A percentile compares a stretch with the other conserved stretches of the same genome.
phyloP scores from a whole-genome alignment of 2,888 invertebrate species.

The Xanthia icteritia region DNA sequence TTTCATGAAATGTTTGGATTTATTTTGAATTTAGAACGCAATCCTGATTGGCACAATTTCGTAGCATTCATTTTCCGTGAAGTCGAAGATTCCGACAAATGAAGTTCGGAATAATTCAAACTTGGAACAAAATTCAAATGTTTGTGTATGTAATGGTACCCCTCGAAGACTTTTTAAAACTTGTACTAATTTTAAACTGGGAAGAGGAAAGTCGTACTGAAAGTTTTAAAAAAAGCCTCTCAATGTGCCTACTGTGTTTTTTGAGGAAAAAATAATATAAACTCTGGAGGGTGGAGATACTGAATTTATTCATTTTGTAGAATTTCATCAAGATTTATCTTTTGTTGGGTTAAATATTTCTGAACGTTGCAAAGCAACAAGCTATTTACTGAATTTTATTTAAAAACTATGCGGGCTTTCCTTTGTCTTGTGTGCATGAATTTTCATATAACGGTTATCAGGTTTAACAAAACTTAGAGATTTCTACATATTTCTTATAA shows the following conservation, averaged over 20 bases:
- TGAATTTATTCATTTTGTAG: conserved; percentile 20
- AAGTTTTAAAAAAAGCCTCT: conserved; percentile 12
- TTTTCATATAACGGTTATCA: conserved; percentile 8
- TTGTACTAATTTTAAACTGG: conserved; percentile 20
- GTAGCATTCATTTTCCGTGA: conserved; percentile 29
- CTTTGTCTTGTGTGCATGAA: conserved; percentile 8
- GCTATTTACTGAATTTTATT: conserved; percentile 17
- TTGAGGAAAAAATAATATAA: conserved; percentile 3
- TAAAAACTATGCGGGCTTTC: conserved; percentile 10
- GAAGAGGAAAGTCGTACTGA: conserved; percentile 8
- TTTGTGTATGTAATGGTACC: conserved; percentile 32
- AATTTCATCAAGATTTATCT: conserved; percentile 13
- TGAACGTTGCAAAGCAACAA: conserved; percentile 6
- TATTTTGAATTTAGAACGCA: conserved; percentile 32
- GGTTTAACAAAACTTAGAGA: neutral
- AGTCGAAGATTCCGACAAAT: conserved; percentile 31
- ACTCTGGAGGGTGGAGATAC: neutral
- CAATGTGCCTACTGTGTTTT: neutral
- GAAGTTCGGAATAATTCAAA: conserved; percentile 45
- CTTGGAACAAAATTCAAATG: conserved; percentile 47
- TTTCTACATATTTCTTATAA: neutral
- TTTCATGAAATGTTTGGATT: neutral
- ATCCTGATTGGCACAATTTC: conserved; percentile 33
- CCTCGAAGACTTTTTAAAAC: conserved; percentile 29
- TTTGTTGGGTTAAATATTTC: conserved; percentile 11